Evolutionary conservation across 2,113 vertebrate species (phyloP).

Genomic region (Psilopsiagon aymara): DNA sequence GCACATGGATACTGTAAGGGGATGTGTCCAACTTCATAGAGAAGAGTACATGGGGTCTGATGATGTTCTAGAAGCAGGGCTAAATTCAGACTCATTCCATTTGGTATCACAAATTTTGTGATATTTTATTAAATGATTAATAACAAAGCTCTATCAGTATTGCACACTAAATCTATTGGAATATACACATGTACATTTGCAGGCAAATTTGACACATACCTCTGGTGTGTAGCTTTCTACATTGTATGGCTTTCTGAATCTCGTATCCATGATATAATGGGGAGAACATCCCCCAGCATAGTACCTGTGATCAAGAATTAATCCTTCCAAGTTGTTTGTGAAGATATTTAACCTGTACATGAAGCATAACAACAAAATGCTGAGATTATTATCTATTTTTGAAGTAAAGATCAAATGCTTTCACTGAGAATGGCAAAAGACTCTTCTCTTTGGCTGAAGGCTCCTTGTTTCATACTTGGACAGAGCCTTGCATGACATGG

Average conservation of each 20-base stretch:
- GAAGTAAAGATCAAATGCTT: background rate
- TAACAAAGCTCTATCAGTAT: background rate
- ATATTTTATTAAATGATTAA: background rate
- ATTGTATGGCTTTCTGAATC: slow-evolving; percentile 92
- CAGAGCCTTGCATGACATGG: background rate
- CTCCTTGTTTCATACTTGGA: background rate
- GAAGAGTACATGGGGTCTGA: accelerated
- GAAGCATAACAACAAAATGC: background rate
- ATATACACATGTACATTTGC: background rate
- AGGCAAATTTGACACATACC: slow-evolving; percentile 65
- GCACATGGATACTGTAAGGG: accelerated
- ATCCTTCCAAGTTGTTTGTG: slow-evolving; percentile 84
- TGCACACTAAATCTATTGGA: background rate
- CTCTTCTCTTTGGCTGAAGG: background rate
- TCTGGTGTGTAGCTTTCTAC: slow-evolving; percentile 85
- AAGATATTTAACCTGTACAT: slow-evolving; percentile 85
- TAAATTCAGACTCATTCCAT: background rate
- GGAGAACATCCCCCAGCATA: slow-evolving; percentile 88
- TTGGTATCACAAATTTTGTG: background rate
- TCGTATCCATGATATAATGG: slow-evolving; percentile 82
- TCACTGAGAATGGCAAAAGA: background rate
- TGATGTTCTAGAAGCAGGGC: background rate
- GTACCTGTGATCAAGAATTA: slow-evolving; percentile 91
- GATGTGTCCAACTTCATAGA: accelerated
- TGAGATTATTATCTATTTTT: background rate